Evolutionary conservation across 2,797 vertebrate species (phyloP), one percentile per base, ranked within the genome.

Genomic region (Chelidonichthys spinosus): DNA sequence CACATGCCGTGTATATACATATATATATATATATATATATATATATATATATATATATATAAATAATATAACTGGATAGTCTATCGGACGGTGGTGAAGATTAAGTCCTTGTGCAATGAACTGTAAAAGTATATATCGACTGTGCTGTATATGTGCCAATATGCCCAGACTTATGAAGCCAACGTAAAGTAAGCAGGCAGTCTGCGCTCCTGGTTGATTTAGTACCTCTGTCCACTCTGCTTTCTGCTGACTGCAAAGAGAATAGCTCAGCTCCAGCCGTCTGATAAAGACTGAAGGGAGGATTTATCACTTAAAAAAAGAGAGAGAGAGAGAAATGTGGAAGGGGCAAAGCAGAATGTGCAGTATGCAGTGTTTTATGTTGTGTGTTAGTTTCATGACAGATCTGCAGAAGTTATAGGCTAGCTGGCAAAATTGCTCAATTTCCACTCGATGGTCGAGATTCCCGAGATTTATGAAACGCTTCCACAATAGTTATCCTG

Each of bases 151-250:
- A 90, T 77, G 82, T 92, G 90, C 85, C 92, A 87, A 87, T 91
- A 89, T 78, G 65, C 42, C 60, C 42, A 87, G 88, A 93, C 79
- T 88, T 94, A 93, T 90, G 88, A 92, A 85, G 85, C 79, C 87
- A 91, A 87, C 81, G 83, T 72, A 86, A 81, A 84, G 83, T 89
- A 85, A 78, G 86, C 73, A 79, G 72, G 75, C 70, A 69, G 75
- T 78, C 61, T 66, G 63, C 54, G 33, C 79, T 72, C 69, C 44
- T 50, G 47, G 63, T 82, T 92, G 91, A 92, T 91, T 87, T 89
- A 92, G 85, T 70, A 68, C 83, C 78, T 81, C 69, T 87, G 78
- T 85, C 83, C 77, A 55, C 66, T 71, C 68, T 44, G 53, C 62
- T 90, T 93, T 91, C 81, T 88, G 89, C 87, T 91, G 90, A 90